Conservation (phyloP, 2,113 vertebrate genomes). For the Oncorhynchus masou region DNA sequence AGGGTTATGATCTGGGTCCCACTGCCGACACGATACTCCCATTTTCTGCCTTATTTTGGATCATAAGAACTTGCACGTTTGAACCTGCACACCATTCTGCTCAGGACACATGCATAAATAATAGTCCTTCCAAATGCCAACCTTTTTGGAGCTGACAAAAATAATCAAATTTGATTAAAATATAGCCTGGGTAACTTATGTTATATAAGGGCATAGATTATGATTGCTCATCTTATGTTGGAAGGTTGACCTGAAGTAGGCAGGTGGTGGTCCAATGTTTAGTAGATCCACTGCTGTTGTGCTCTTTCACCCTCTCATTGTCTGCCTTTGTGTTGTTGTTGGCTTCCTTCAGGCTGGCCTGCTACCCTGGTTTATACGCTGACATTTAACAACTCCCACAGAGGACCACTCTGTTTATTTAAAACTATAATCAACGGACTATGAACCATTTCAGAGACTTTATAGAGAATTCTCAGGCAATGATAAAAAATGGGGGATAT, state of each 20-base stretch:
- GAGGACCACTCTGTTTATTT: constrained; percentile 39
- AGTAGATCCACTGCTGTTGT: not conserved
- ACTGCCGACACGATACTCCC: constrained; percentile 30
- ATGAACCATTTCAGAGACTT: constrained; percentile 10
- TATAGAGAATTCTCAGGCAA: not conserved
- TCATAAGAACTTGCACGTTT: not conserved
- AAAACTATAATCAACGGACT: constrained; percentile 23
- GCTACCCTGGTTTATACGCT: not conserved
- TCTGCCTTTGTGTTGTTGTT: not conserved
- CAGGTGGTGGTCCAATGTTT: no score
- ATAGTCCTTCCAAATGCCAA: no score
- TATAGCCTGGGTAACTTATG: no score
- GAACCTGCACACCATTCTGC: not conserved
- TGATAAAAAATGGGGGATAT: constrained; percentile 19
- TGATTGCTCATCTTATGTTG: no score
- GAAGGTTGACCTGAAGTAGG: not conserved
- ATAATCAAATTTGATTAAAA: no score
- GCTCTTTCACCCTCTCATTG: not conserved
- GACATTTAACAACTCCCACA: constrained; percentile 46
- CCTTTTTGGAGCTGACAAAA: no score
- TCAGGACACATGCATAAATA: not conserved
- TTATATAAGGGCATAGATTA: no score
- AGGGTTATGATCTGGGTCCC: constrained; percentile 28
- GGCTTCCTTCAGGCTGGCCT: constrained; percentile 12
- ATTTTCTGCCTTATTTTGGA: not conserved